Conservation (phyloP, 2,797 vertebrate genomes). For the Psittacula derbiana region DNA sequence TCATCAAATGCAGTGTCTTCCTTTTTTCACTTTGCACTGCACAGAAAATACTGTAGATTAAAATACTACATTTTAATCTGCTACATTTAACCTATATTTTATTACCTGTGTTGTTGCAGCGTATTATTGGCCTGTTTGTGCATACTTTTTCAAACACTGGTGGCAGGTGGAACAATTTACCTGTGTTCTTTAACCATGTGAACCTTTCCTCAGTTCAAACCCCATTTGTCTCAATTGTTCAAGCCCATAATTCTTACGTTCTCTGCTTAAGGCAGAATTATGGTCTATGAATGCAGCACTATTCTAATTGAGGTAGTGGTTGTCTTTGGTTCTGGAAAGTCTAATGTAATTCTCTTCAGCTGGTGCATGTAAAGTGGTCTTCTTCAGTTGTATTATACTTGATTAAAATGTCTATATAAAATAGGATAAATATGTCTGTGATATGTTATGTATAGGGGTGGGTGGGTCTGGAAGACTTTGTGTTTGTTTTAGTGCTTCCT, state of each 20-base stretch:
- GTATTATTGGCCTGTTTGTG: not conserved
- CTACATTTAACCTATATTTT: not conserved
- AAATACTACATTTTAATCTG: not conserved
- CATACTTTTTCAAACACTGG: not conserved
- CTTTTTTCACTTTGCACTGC: not conserved
- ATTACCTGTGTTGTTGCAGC: not conserved
- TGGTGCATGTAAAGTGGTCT: not conserved
- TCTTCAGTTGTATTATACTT: not conserved
- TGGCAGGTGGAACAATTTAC: not conserved
- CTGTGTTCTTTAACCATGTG: accelerated
- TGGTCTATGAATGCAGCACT: no score
- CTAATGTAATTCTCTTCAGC: not conserved
- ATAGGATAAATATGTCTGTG: not conserved
- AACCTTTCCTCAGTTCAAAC: not conserved
- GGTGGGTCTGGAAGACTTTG: not conserved
- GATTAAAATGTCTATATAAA: not conserved
- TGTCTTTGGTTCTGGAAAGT: not conserved
- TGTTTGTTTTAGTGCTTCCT: not conserved
- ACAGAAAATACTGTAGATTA: not conserved
- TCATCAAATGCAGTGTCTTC: not conserved
- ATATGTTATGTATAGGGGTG: no score
- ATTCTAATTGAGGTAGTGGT: not conserved
- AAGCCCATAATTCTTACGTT: not conserved
- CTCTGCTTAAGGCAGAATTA: not conserved
- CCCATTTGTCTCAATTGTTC: not conserved